Conservation (phyloP, 2,113 vertebrate species). For the cattle (Bos taurus) region ARS-UCD2.0 NC_037329.1:66687501-66688000, state of each 20-base stretch:
- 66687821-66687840: background rate
- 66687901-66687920: background rate
- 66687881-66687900: background rate
- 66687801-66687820: background rate
- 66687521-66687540: background rate
- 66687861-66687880: background rate
- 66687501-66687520: fast-evolving
- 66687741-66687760: background rate
- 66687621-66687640: background rate
- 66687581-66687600: background rate
- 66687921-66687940: background rate
- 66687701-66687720: background rate
- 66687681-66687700: background rate
- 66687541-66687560: background rate
- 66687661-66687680: background rate
- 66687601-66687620: background rate
- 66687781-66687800: background rate
- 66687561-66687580: background rate
- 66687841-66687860: background rate
- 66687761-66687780: background rate
- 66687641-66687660: background rate
- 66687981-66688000: background rate
- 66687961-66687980: background rate
- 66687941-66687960: background rate
- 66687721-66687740: fast-evolving